A percentile compares a stretch with the other conserved stretches of the same genome.
Evolutionary conservation across 2,797 vertebrate genomes (phyloP).

Genomic region (Protonibea diacanthus): DNA sequence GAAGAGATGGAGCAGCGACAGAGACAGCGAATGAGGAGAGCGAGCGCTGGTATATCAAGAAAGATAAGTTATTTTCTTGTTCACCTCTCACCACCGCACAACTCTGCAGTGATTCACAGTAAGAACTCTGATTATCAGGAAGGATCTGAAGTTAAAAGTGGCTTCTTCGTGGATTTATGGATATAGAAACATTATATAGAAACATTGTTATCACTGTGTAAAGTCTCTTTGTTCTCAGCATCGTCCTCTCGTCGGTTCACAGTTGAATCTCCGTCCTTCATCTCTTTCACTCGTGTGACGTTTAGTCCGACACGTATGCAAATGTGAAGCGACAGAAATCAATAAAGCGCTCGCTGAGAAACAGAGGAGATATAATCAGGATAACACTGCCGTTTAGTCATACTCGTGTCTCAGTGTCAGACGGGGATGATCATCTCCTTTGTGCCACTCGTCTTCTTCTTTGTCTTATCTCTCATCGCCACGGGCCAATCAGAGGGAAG

Average conservation of each 20-base stretch:
- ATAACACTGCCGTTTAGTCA: slow-evolving; percentile 49
- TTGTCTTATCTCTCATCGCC: slow-evolving; percentile 32
- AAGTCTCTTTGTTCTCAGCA: not conserved
- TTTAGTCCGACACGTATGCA: slow-evolving; percentile 41
- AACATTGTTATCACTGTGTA: too few relatives aligned
- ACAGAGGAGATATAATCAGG: slow-evolving; percentile 49
- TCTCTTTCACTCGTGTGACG: slow-evolving; percentile 16
- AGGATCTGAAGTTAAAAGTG: too few relatives aligned
- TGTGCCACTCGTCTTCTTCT: slow-evolving; percentile 5
- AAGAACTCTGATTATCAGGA: too few relatives aligned
- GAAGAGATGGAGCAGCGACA: too few relatives aligned
- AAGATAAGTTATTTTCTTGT: too few relatives aligned
- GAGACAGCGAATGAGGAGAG: too few relatives aligned
- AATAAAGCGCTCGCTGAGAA: slow-evolving; percentile 38
- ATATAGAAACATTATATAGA: too few relatives aligned
- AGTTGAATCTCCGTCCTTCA: slow-evolving; percentile 18
- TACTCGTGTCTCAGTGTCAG: slow-evolving; percentile 24
- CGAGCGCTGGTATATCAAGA: too few relatives aligned
- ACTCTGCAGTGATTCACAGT: too few relatives aligned
- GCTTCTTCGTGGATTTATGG: too few relatives aligned
- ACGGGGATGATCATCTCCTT: slow-evolving; percentile 20
- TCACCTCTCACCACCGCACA: too few relatives aligned
- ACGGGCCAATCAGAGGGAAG: slow-evolving; percentile 18
- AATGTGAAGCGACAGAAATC: slow-evolving; percentile 62
- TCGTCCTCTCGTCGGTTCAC: not conserved